These are phyloP conservation scores for Pantherophis alleghaniensis DNA, from an alignment of 2,797 vertebrate genomes.

Conservation along the genomic window DNA sequence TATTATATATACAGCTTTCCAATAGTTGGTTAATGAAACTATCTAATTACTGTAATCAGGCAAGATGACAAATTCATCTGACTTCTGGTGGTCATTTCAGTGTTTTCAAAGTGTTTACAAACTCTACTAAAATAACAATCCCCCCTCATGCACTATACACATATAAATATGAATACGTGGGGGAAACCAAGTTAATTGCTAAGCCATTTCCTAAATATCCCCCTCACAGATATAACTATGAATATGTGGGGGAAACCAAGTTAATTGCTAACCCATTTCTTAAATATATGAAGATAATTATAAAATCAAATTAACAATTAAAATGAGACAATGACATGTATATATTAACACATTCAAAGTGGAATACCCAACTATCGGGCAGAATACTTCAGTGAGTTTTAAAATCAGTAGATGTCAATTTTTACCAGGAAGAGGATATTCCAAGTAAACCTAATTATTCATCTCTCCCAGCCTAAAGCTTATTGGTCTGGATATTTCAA, in stretches of 20 bases:
- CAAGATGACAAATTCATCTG: neutral
- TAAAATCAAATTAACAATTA: neutral
- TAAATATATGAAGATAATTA: neutral
- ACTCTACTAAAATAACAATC: neutral
- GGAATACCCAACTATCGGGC: neutral
- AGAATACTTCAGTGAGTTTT: neutral
- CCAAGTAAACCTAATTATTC: neutral
- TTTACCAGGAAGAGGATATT: neutral
- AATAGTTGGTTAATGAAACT: neutral
- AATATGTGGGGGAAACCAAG: neutral
- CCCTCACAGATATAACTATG: neutral
- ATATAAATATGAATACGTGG: neutral
- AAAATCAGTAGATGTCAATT: neutral
- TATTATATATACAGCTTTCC: neutral
- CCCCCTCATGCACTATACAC: neutral
- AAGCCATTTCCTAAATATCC: neutral
- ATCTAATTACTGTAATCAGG: neutral
- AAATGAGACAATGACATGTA: neutral
- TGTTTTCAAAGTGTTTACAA: neutral
- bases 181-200: neutral
- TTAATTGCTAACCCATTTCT: neutral
- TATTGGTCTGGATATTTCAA: neutral
- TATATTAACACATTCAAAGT: neutral
- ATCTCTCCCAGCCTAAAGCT: neutral
- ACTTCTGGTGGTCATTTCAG: fast-evolving